Evolutionary conservation across 1,140 invertebrate species (phyloP).

Genomic region (Ceratosolen fusciceps): DNA sequence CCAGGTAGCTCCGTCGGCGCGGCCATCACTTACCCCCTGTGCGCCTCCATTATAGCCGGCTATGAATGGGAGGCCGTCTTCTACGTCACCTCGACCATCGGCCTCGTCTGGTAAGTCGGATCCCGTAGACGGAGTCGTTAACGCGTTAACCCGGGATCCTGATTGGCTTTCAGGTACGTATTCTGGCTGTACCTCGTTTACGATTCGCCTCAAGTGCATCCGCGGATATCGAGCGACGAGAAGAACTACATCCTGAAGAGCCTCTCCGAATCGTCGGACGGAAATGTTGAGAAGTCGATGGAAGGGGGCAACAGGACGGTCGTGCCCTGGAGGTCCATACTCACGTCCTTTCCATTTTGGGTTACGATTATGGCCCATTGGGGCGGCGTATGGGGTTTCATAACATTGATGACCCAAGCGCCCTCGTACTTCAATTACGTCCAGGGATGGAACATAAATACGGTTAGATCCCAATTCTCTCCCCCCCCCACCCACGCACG

Average conservation of each 20-base stretch:
- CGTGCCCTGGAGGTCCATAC: constrained; percentile 83
- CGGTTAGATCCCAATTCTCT: constrained; percentile 74
- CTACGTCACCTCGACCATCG: constrained; percentile 77
- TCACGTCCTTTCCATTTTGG: constrained; percentile 84
- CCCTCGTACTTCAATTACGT: constrained; percentile 90
- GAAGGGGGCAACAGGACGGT: constrained; percentile 54
- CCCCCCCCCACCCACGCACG: no score
- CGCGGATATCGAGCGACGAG: constrained; percentile 81
- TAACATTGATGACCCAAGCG: constrained; percentile 86
- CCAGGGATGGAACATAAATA: constrained; percentile 84
- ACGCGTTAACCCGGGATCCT: no score
- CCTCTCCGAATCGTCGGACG: constrained; percentile 70
- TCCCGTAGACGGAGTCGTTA: no score
- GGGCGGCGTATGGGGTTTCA: constrained; percentile 88
- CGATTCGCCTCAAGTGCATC: constrained; percentile 81
- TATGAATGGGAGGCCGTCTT: constrained; percentile 85
- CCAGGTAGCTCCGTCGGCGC: constrained; percentile 79
- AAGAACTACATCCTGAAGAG: constrained; percentile 75
- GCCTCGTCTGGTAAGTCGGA: constrained; percentile 76
- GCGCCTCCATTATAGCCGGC: constrained; percentile 76
- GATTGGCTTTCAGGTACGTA: constrained; percentile 55
- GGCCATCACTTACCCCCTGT: constrained; percentile 79
- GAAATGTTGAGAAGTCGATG: constrained; percentile 58
- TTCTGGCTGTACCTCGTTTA: constrained; percentile 77
- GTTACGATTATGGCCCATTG: constrained; percentile 83